Conservation (phyloP, 2,797 vertebrate genomes). For the Myiotriccus ornatus region DNA sequence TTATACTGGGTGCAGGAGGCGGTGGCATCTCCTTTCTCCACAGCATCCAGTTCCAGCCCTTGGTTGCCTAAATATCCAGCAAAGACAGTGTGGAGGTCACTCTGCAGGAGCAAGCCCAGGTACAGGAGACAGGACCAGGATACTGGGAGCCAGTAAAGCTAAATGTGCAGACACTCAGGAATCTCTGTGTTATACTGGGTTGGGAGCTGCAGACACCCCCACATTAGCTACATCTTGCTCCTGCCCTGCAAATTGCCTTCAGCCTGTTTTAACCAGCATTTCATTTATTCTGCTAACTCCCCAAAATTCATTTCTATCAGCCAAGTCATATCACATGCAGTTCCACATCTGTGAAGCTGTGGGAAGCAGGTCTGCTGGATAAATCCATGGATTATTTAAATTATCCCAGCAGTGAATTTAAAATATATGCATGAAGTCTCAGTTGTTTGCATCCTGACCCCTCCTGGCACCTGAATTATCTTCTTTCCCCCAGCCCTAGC, state of each 20-base stretch:
- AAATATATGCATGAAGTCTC: slow-evolving; percentile 10
- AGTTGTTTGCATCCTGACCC: neutral
- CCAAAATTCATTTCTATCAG: neutral
- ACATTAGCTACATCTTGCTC: neutral
- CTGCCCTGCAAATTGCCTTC: neutral
- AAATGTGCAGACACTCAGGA: rapidly evolving
- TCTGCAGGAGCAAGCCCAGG: neutral
- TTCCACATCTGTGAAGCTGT: neutral
- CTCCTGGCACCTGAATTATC: slow-evolving; percentile 11
- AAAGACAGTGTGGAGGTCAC: rapidly evolving
- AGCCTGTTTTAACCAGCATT: neutral
- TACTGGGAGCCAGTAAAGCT: neutral
- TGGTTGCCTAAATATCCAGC: neutral
- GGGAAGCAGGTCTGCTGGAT: neutral
- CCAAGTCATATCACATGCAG: neutral
- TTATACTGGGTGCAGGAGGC: neutral
- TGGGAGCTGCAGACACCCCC: neutral
- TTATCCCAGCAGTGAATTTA: slow-evolving; percentile 24
- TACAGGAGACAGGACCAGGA: neutral
- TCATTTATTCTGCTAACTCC: neutral
- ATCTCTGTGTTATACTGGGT: neutral
- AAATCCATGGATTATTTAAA: slow-evolving; percentile 36
- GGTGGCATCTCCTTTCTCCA: neutral
- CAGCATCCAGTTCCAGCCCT: neutral
- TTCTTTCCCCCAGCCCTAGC: neutral